Percentiles rank a stretch among this genome's conserved stretches.
phyloP scores from a whole-genome alignment of 2,888 invertebrate genomes.

The Mimachlamys varia region DNA sequence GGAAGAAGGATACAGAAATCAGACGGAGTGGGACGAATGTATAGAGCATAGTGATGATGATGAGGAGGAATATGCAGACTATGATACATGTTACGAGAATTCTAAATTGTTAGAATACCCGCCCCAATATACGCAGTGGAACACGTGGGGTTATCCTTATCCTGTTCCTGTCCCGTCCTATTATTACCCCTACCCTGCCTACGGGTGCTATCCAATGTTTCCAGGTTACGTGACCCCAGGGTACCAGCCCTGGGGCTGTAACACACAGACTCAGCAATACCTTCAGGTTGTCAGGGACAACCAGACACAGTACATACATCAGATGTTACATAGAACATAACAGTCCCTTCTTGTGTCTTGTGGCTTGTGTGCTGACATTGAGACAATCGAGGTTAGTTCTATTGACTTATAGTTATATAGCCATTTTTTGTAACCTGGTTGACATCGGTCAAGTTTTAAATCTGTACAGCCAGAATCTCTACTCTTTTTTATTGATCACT shows the following conservation, averaged over 20 bases:
- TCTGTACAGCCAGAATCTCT: no score
- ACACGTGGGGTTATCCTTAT: background rate
- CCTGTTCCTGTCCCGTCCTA: background rate
- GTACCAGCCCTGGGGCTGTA: background rate
- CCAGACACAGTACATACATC: background rate
- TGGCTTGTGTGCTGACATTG: background rate
- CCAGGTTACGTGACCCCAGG: background rate
- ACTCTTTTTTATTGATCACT: no score
- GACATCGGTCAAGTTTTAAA: no score
- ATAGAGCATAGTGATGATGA: background rate
- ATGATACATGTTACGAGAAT: background rate
- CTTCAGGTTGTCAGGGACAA: background rate
- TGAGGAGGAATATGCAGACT: background rate
- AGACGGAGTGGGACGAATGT: constrained; percentile 24
- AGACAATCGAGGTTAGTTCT: background rate
- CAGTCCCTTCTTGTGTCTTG: background rate
- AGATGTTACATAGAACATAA: constrained; percentile 1
- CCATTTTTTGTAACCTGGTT: no score
- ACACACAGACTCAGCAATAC: background rate
- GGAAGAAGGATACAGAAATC: background rate
- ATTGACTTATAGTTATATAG: no score
- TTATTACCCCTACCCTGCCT: background rate
- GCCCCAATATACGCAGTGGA: background rate
- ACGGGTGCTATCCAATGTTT: background rate
- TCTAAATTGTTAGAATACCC: background rate